Evolutionary conservation across 2,888 invertebrate genomes (phyloP), one percentile per base, ranked within the genome.

Genomic region (Drosophila greeni): DNA sequence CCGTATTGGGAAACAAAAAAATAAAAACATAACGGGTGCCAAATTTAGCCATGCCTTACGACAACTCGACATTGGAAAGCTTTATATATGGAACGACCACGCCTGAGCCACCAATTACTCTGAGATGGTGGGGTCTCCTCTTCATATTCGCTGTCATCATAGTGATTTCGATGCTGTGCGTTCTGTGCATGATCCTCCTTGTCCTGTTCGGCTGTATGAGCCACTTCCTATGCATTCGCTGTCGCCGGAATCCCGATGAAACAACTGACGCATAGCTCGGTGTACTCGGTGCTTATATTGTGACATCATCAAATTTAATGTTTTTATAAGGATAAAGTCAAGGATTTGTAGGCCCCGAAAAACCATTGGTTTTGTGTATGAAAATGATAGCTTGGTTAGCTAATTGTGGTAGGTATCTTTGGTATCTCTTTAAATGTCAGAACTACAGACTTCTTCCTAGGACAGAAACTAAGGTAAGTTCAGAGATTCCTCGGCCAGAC

Each of bases 171-270:
- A 11, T 8, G 5, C 9, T 29, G 9, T 56, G 55, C 6, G 11
- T 20, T 0, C 3, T n/a, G 9, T 37, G n/a, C 4, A 36, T 53
- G 36, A 12, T 18, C 12, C n/a, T 56, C 1, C 55, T 56, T 0
- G 55, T 56, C 55, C n/a, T 56, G 20, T 56, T 53, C 12, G 55
- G 55, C 12, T 56, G 53, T 16, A 9, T 37, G 5, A 37, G 16
- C 2, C 36, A 34, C 20, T 56, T 53, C 20, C 26, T 56, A 11
- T 56, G 55, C 36, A 16, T 53, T 20, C 53, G 36, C 6, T 52
- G 55, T 37, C 14, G 54, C 3, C 14, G 36, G 11, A 9, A 9
- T 20, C 26, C 3, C 1, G 20, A 11, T 2, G 29, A 29, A 2
- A 3, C 16, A 11, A 16, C 37, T 1, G 8, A 23, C 1, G 5